Evolutionary conservation across 2,797 vertebrate species (phyloP).

Genomic region (Agapornis canus): DNA sequence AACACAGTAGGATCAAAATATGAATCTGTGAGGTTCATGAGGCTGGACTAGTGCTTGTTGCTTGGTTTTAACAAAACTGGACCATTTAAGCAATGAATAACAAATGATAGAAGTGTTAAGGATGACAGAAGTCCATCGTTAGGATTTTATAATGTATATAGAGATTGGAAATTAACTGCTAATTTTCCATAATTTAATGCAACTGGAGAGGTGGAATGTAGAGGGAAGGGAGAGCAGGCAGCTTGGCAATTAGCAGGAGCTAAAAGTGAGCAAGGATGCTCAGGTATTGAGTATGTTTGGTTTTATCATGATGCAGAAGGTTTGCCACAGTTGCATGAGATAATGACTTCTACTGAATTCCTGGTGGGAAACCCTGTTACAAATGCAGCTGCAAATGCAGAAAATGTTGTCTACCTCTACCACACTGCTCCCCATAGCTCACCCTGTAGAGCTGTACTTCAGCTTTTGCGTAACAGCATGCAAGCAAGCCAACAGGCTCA

Average conservation of each 20-base stretch:
- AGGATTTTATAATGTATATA: background rate
- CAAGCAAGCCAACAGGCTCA: background rate
- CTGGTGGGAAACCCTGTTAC: background rate
- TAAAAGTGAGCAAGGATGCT: background rate
- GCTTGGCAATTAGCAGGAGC: background rate
- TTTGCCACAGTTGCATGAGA: background rate
- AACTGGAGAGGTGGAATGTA: background rate
- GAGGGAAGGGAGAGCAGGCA: background rate
- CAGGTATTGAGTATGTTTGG: background rate
- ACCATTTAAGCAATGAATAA: background rate
- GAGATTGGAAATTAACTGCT: background rate
- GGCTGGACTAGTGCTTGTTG: background rate
- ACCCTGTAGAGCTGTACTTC: background rate
- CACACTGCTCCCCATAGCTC: background rate
- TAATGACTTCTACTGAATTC: background rate
- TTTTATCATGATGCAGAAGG: background rate
- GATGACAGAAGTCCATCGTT: background rate
- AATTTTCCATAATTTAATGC: background rate
- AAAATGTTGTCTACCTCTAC: background rate
- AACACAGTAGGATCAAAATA: background rate
- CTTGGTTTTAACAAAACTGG: background rate
- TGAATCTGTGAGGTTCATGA: background rate
- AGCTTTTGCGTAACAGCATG: background rate
- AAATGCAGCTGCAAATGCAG: background rate
- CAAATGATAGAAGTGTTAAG: background rate